phyloP scores from a whole-genome alignment of 2,113 vertebrate species.

The Nyctereutes procyonoides region DNA sequence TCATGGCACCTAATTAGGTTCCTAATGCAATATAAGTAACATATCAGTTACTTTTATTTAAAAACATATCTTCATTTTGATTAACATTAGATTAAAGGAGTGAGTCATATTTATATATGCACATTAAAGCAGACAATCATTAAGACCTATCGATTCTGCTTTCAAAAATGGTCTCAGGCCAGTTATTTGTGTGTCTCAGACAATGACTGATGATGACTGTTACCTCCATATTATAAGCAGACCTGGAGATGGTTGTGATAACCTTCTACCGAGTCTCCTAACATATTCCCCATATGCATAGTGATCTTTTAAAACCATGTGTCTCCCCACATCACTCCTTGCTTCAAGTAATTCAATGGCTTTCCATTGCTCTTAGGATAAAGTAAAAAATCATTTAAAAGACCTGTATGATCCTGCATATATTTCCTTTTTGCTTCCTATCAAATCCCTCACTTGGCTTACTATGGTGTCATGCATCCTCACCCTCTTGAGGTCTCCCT shows the following conservation, averaged over 20 bases:
- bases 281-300: background rate
- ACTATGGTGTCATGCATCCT: background rate
- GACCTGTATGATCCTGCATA: background rate
- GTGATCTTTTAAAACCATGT: background rate
- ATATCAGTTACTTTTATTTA: constrained; percentile 50
- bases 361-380: background rate
- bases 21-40: constrained; percentile 7
- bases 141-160: background rate
- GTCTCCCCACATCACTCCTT: background rate
- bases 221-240: background rate
- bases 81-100: constrained; percentile 34
- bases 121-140: constrained; percentile 32
- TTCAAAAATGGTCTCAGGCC: background rate
- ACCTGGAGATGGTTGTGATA: background rate
- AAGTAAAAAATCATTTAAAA: background rate
- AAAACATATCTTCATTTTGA: constrained; percentile 32
- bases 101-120: constrained; percentile 43
- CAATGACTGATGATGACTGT: background rate
- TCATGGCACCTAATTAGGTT: constrained; percentile 43
- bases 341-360: background rate
- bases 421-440: background rate
- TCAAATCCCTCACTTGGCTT: background rate
- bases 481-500: accelerated
- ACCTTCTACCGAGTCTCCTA: background rate
- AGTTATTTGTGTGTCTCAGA: background rate